Evolutionary conservation across 2,113 vertebrate genomes (phyloP).

Genomic region (Tachycineta bicolor): DNA sequence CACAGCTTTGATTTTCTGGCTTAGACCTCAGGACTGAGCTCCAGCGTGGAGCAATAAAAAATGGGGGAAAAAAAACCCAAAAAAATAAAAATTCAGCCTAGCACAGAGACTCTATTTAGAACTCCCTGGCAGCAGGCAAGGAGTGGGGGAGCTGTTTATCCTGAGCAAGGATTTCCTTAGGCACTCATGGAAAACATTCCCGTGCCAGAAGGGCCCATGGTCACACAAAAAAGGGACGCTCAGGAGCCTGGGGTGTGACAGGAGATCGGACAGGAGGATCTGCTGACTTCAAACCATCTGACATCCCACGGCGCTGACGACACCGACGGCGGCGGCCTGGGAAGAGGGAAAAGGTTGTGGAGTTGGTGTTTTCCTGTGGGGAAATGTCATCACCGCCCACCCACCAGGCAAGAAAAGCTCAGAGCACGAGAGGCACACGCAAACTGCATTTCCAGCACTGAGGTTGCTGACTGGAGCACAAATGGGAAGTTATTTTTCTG

Average conservation of each 20-base stretch:
- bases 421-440: background rate
- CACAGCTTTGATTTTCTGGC: slow-evolving; percentile 64
- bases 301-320: background rate
- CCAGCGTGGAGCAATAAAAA: slow-evolving; percentile 43
- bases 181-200: slow-evolving; percentile 57
- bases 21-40: slow-evolving; percentile 24
- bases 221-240: slow-evolving; percentile 61
- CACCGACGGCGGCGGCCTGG: background rate
- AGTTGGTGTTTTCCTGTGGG: slow-evolving; percentile 13
- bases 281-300: background rate
- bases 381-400: slow-evolving; percentile 21
- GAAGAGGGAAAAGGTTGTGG: slow-evolving; percentile 16
- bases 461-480: background rate
- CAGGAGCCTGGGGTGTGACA: background rate
- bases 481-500: background rate
- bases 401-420: slow-evolving; percentile 26
- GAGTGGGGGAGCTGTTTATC: slow-evolving; percentile 53
- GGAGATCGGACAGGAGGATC: background rate
- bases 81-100: background rate
- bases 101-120: slow-evolving; percentile 76
- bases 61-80: background rate
- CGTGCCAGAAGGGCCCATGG: slow-evolving; percentile 23
- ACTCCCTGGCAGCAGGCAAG: slow-evolving; percentile 61
- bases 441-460: background rate
- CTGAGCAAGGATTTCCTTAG: slow-evolving; percentile 71